Evolutionary conservation across 2,888 invertebrate species (phyloP).

Genomic region (Graphium colonna): DNA sequence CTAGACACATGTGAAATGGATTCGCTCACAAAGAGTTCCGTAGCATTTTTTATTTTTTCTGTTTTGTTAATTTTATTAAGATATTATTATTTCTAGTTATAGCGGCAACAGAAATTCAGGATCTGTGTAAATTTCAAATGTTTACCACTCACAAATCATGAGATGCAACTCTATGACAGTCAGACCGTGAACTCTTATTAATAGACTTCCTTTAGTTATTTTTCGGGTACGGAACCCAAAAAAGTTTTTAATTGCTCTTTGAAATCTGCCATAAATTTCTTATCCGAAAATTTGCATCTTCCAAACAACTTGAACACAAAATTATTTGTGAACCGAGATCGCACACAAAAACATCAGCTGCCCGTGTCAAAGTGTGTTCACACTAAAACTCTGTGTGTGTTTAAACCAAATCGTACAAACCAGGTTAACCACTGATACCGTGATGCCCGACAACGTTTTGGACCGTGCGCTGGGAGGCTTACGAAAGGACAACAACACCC

Average conservation of each 20-base stretch:
- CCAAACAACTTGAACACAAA: background rate
- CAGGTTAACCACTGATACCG: constrained; percentile 78
- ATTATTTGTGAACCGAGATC: constrained; percentile 8
- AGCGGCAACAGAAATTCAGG: too few relatives aligned
- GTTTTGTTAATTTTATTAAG: background rate
- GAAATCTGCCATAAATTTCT: background rate
- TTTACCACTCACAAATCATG: too few relatives aligned
- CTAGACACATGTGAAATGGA: too few relatives aligned
- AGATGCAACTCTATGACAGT: too few relatives aligned
- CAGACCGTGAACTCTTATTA: too few relatives aligned
- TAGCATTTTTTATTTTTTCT: background rate
- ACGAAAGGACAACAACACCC: constrained; percentile 62
- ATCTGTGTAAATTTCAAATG: too few relatives aligned
- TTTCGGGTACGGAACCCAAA: too few relatives aligned
- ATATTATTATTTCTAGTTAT: too few relatives aligned
- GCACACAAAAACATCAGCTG: constrained; percentile 36
- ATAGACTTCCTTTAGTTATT: too few relatives aligned
- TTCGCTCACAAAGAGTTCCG: too few relatives aligned
- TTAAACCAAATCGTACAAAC: constrained; percentile 65
- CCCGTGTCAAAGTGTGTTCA: constrained; percentile 51
- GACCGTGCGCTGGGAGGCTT: constrained; percentile 73
- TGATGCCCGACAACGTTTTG: constrained; percentile 73
- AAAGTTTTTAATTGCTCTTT: background rate
- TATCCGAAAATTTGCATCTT: background rate
- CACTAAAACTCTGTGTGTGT: constrained; percentile 49